Evolutionary conservation across 2,888 invertebrate species (phyloP).

Genomic region (Rhagonycha lutea): DNA sequence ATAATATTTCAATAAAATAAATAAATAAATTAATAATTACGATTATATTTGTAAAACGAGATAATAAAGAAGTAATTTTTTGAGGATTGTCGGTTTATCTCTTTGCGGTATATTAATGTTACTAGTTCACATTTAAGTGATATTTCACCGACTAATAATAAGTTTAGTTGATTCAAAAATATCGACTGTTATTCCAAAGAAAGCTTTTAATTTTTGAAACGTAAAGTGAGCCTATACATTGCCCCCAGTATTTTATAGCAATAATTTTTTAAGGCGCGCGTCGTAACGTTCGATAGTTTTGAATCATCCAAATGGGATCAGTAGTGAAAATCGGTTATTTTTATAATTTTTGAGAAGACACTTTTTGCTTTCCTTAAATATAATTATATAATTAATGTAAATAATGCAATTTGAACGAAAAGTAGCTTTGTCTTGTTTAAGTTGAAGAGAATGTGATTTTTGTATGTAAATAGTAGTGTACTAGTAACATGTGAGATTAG

Average conservation of each 20-base stretch:
- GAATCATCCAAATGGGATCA: background rate
- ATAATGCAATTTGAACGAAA: constrained; percentile 6
- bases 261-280: background rate
- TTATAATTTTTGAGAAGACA: background rate
- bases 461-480: constrained; percentile 40
- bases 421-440: constrained; percentile 31
- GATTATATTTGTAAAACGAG: constrained; percentile 7
- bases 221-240: background rate
- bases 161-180: constrained; percentile 14
- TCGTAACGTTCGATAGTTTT: background rate
- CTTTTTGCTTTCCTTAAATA: background rate
- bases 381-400: background rate
- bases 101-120: constrained; percentile 29
- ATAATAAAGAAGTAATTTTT: constrained; percentile 19
- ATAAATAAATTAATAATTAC: background rate
- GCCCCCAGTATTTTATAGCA: background rate
- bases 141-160: constrained; percentile 11
- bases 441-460: constrained; percentile 23
- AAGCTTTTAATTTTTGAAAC: background rate
- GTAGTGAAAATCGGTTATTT: background rate
- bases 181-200: constrained; percentile 11
- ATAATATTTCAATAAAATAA: constrained; percentile 8
- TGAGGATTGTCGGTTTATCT: constrained; percentile 23
- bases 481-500: constrained; percentile 39
- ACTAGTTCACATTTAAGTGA: constrained; percentile 33